Conservation (phyloP, 2,113 vertebrate genomes). For the Colius striatus region DNA sequence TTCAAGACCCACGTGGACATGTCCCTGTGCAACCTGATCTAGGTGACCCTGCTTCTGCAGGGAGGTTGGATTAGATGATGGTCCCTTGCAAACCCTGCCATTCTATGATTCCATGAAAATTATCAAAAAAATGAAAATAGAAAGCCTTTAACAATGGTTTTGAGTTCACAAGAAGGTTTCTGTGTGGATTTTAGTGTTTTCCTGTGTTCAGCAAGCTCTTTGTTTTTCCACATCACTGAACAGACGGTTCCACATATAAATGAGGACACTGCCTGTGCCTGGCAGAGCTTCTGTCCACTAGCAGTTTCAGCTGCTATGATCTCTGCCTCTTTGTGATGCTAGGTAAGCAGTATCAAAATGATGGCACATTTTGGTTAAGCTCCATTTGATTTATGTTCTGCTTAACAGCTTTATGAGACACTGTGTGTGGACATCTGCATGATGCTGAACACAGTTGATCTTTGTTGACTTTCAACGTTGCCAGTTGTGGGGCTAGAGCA, state of each 20-base stretch:
- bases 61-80: too few species aligned
- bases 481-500: not conserved
- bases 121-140: rapidly evolving
- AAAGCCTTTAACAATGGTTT: not conserved
- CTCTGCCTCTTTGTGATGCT: not conserved
- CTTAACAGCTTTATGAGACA: not conserved
- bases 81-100: too few species aligned
- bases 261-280: not conserved
- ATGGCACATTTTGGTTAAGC: not conserved
- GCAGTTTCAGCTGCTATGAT: not conserved
- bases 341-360: not conserved
- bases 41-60: too few species aligned
- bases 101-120: not conserved
- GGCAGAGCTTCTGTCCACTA: not conserved
- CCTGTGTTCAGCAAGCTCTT: not conserved
- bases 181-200: not conserved
- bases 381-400: not conserved
- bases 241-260: rapidly evolving
- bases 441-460: not conserved
- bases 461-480: not conserved
- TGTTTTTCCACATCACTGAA: not conserved
- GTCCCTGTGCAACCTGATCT: too few species aligned
- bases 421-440: not conserved
- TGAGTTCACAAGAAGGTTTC: not conserved
- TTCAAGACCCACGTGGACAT: too few species aligned